These are phyloP conservation scores for Coptodon bakossiorum DNA, from an alignment of 2,113 vertebrate species.

Conservation along the genomic window DNA sequence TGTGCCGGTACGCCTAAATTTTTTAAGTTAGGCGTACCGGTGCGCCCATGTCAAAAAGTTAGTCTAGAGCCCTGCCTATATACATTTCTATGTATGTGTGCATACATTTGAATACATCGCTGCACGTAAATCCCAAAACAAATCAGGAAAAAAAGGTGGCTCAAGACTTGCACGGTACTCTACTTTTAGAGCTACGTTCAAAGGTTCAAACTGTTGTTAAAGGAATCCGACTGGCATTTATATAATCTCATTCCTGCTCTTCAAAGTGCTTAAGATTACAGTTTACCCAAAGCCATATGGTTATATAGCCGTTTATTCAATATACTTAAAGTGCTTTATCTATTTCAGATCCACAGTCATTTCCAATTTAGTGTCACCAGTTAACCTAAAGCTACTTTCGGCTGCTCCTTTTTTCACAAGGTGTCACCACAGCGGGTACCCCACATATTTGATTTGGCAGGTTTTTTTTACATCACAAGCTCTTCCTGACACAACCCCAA, in stretches of 20 bases:
- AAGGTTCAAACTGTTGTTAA: neutral
- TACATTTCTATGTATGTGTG: neutral
- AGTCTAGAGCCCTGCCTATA: no score
- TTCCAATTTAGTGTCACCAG: neutral
- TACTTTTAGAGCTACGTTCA: neutral
- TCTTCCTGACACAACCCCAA: neutral
- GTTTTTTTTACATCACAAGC: accelerated
- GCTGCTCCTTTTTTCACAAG: neutral
- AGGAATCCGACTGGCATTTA: neutral
- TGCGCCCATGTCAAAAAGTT: no score
- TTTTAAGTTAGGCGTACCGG: no score
- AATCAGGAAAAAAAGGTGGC: neutral
- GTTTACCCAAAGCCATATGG: neutral
- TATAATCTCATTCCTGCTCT: neutral
- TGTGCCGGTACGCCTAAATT: no score
- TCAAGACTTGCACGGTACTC: neutral
- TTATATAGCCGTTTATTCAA: neutral
- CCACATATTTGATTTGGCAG: neutral
- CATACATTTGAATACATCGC: neutral
- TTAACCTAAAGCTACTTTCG: neutral
- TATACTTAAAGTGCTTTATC: neutral
- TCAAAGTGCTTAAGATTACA: neutral
- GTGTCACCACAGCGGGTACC: neutral
- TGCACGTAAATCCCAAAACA: neutral
- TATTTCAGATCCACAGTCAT: neutral